A percentile compares a stretch with the other conserved stretches of the same genome.
phyloP scores from a whole-genome alignment of 2,797 vertebrate species.

The Clarias platycephalus region DNA sequence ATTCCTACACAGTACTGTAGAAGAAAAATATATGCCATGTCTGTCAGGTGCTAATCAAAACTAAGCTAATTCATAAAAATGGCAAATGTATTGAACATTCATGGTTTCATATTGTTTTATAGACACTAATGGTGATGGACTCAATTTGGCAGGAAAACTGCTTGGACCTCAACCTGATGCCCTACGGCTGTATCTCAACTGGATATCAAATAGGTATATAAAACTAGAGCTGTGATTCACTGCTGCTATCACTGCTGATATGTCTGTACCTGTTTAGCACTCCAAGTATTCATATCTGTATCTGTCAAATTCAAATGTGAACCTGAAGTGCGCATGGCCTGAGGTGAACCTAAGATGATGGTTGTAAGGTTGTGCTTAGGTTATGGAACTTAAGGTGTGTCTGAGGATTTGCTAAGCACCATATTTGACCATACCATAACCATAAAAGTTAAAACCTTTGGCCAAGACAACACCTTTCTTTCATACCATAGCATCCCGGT shows the following conservation, averaged over 20 bases:
- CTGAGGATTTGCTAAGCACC: not conserved
- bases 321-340: not conserved
- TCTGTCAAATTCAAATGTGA: not conserved
- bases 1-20: not conserved
- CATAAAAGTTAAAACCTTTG: not conserved
- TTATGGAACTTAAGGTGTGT: not conserved
- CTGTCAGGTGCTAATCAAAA: not conserved
- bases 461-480: not conserved
- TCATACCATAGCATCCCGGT: no score
- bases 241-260: not conserved
- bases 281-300: not conserved
- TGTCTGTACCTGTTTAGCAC: not conserved
- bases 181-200: conserved; percentile 81
- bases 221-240: not conserved
- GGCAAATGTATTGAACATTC: not conserved
- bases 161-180: conserved; percentile 75
- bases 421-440: not conserved
- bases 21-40: not conserved
- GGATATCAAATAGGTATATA: conserved; percentile 78
- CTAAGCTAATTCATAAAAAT: not conserved
- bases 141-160: conserved; percentile 80
- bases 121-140: conserved; percentile 78
- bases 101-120: conserved; percentile 26
- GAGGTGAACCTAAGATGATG: no score
- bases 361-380: no score